Evolutionary conservation across 2,797 vertebrate genomes (phyloP).

Genomic region (Phaenicophaeus curvirostris): DNA sequence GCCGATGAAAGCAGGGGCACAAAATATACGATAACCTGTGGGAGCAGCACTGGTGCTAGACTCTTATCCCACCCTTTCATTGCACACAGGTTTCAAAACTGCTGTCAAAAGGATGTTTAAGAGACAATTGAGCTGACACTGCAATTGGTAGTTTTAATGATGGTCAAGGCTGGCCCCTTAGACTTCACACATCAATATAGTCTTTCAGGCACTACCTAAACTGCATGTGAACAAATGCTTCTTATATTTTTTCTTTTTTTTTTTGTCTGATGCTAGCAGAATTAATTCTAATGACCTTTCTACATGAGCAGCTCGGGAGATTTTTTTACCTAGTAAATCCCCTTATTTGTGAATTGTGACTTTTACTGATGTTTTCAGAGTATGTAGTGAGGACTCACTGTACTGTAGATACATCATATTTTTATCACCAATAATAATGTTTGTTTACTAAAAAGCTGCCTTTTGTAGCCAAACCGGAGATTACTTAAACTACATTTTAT

Average conservation of each 20-base stretch:
- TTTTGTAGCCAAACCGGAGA: background rate
- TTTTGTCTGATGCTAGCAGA: background rate
- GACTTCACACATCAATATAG: too few relatives aligned
- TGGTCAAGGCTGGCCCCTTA: background rate
- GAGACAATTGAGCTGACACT: rapidly evolving
- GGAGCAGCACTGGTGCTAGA: background rate
- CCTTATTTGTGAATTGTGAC: background rate
- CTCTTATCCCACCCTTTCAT: background rate
- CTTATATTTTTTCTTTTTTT: background rate
- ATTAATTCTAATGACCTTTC: background rate
- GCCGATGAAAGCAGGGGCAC: background rate
- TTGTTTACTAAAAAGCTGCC: background rate
- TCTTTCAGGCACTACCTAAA: background rate
- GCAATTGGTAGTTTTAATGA: rapidly evolving
- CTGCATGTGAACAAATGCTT: background rate
- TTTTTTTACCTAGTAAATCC: background rate
- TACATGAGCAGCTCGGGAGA: background rate
- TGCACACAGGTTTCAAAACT: rapidly evolving
- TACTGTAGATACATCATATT: background rate
- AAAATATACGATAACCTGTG: rapidly evolving
- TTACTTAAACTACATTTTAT: background rate
- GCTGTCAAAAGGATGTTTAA: too few relatives aligned
- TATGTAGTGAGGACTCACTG: background rate
- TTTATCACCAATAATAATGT: background rate
- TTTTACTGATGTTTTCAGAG: background rate